phyloP scores from a whole-genome alignment of 2,113 vertebrate species.

The Burhinus bistriatus region DNA sequence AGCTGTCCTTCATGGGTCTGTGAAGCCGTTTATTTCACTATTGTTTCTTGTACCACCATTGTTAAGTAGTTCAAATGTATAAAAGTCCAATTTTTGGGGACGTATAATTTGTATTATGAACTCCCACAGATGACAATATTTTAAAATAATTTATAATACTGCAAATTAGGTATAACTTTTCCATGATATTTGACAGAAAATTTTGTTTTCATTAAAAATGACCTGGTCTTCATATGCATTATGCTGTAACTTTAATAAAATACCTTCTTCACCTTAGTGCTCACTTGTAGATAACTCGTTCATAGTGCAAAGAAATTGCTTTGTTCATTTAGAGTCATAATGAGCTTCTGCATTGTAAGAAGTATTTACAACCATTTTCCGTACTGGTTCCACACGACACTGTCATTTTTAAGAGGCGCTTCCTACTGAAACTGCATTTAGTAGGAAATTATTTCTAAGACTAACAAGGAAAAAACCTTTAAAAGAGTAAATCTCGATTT shows the following conservation, averaged over 20 bases:
- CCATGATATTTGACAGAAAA: not conserved
- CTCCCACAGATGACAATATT: not conserved
- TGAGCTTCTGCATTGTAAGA: not conserved
- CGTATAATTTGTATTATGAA: not conserved
- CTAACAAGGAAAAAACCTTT: not conserved
- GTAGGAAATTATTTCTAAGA: not conserved
- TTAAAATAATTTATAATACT: not conserved
- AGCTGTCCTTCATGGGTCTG: not conserved
- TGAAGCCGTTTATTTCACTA: not conserved
- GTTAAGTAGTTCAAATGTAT: not conserved
- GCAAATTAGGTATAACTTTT: not conserved
- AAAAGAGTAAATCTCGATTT: not conserved
- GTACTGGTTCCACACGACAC: not conserved
- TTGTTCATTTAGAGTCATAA: not conserved
- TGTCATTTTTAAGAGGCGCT: not conserved
- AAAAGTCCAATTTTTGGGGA: not conserved
- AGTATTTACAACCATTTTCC: not conserved
- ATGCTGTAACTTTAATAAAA: not conserved
- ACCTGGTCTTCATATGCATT: not conserved
- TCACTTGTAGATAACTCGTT: not conserved
- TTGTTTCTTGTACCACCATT: not conserved
- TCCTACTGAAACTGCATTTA: not conserved
- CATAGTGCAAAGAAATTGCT: not conserved
- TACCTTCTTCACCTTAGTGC: not conserved
- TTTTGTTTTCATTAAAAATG: not conserved